Evolutionary conservation across 2,888 invertebrate genomes (phyloP), one percentile per base, ranked within the genome.

Genomic region (Drosophila meridionalis): DNA sequence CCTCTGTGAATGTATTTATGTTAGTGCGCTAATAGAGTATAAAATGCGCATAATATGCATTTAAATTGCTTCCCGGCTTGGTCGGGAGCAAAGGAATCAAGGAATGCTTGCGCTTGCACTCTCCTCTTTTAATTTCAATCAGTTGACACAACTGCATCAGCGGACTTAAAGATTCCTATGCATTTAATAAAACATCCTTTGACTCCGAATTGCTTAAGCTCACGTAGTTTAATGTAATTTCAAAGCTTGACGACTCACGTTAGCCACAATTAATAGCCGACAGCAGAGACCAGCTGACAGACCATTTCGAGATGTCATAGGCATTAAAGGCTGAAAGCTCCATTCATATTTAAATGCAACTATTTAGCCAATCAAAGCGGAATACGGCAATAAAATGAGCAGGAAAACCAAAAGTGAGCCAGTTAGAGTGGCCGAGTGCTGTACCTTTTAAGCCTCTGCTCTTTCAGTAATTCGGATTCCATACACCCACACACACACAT

Each of bases 21-120:
- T 36, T 36, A 52, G 53, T 28, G 53, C n/a, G 52, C 52, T 52
- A 52, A 36, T 52, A 36, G 52, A 52, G 52, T 36, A 52, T 52
- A 52, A 52, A 52, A 52, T 36, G 52, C 36, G 36, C 34, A 52
- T 52, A 20, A 52, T 34, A 52, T 34, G 20, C n/a, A 52, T 20
- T 50, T 20, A 36, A 36, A 52, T 26, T 52, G 34, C 52, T 20
- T 12, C 12, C 20, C 20, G 20, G 11, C 20, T 34, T 34, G 52
- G 52, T 20, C 20, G 12, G 52, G 6, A 32, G 20, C 8, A 36
- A 36, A 36, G 7, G 52, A 52, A 36, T 36, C 34, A 12, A 36
- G 32, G 11, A 32, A 20, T 20, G 11, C 32, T 20, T 11, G 52
- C 52, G 20, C 12, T 52, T 26, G 52, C 20, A 20, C n/a, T 26